These are phyloP conservation scores for Boloria euphrosyne DNA, from an alignment of 2,888 invertebrate species.

Conservation along the genomic window DNA sequence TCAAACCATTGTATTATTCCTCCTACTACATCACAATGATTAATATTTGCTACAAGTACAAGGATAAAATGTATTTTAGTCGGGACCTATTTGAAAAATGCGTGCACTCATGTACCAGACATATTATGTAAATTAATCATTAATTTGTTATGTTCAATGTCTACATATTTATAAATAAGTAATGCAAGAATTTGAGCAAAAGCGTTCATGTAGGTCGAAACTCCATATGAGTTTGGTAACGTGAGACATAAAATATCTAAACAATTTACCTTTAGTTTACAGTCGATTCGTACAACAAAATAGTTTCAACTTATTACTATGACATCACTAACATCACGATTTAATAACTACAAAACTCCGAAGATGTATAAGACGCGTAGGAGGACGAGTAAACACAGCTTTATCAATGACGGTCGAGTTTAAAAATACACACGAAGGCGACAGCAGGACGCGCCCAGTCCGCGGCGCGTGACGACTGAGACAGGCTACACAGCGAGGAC, in stretches of 20 bases:
- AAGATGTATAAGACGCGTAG: slow-evolving; percentile 20
- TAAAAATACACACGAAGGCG: slow-evolving; percentile 74
- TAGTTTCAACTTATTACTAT: slow-evolving; percentile 12
- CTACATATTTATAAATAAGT: slow-evolving; percentile 14
- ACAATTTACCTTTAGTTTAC: background rate
- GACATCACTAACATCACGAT: slow-evolving; percentile 14
- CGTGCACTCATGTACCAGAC: background rate
- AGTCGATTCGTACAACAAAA: background rate
- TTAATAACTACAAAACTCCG: slow-evolving; percentile 9
- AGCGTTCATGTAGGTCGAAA: slow-evolving; percentile 14
- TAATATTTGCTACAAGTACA: background rate
- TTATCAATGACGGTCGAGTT: slow-evolving; percentile 71
- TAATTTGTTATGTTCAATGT: slow-evolving; percentile 10
- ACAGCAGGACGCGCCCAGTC: slow-evolving; percentile 75
- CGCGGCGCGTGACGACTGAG: slow-evolving; percentile 62
- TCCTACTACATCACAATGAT: slow-evolving; percentile 7
- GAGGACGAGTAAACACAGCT: slow-evolving; percentile 54
- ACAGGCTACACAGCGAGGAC: slow-evolving; percentile 40
- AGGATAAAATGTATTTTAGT: background rate
- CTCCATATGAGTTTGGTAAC: slow-evolving; percentile 11
- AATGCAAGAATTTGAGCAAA: slow-evolving; percentile 14
- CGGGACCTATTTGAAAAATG: background rate
- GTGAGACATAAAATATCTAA: background rate
- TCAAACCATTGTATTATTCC: slow-evolving; percentile 20
- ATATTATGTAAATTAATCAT: slow-evolving; percentile 14